A percentile compares a stretch with the other conserved stretches of the same genome.
Conservation (phyloP, 1,140 invertebrate genomes). For the Geopemphigus sp. region DNA sequence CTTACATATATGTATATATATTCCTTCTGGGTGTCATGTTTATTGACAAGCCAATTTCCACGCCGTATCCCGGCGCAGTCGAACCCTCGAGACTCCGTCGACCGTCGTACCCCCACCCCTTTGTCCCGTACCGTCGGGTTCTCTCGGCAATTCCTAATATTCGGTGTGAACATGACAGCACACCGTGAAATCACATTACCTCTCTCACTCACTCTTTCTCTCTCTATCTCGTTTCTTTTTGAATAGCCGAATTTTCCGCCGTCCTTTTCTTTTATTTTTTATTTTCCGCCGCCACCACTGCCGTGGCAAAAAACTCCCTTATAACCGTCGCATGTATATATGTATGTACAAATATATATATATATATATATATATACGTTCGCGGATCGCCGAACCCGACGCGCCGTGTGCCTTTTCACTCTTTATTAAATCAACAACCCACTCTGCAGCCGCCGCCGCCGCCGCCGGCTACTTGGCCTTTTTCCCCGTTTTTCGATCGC, state of each 20-base stretch:
- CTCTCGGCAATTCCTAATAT: conserved; percentile 40
- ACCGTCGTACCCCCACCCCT: no score
- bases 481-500: background rate
- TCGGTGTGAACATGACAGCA: conserved; percentile 48
- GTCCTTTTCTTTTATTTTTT: background rate
- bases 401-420: conserved; percentile 41
- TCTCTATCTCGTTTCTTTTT: background rate
- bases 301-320: background rate
- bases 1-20: background rate
- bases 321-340: background rate
- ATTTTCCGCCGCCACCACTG: background rate
- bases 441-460: conserved; percentile 33
- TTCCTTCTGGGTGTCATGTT: conserved; percentile 38
- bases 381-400: conserved; percentile 22
- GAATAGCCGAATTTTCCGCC: conserved; percentile 26
- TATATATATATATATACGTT: no score
- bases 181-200: conserved; percentile 49
- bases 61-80: conserved; percentile 12
- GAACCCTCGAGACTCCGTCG: background rate
- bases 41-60: conserved; percentile 49
- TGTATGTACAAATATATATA: no score
- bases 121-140: conserved; percentile 8
- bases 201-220: background rate
- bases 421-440: conserved; percentile 47
- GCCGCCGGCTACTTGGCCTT: conserved; percentile 11